Evolutionary conservation across 1,140 invertebrate species (phyloP).

Genomic region (Hyposmocoma kahamanoa): DNA sequence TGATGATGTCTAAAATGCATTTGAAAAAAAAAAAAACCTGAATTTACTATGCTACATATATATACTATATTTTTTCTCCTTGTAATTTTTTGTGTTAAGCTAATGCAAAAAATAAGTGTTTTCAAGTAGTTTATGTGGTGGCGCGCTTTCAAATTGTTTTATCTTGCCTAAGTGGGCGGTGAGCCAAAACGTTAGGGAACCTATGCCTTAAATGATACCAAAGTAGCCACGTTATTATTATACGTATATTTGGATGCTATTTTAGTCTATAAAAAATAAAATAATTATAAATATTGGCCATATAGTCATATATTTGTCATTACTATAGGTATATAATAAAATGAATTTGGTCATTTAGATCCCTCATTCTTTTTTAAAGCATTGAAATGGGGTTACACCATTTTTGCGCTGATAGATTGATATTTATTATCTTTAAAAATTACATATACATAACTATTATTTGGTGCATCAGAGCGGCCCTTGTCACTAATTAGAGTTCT

Average conservation of each 20-base stretch:
- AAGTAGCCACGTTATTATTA: background rate
- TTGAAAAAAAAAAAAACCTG: background rate
- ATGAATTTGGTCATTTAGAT: background rate
- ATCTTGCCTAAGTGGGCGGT: too few relatives aligned
- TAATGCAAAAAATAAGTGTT: too few relatives aligned
- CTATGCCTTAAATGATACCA: background rate
- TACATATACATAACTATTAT: too few relatives aligned
- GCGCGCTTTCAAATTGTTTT: background rate
- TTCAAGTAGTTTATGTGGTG: background rate
- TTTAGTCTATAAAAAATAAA: background rate
- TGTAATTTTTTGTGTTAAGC: too few relatives aligned
- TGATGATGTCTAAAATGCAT: background rate
- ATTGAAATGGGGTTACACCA: too few relatives aligned
- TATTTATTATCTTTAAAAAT: too few relatives aligned
- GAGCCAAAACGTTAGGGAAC: too few relatives aligned
- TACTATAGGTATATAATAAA: background rate
- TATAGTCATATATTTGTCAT: background rate
- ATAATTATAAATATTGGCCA: background rate
- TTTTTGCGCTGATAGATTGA: too few relatives aligned
- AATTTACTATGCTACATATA: background rate
- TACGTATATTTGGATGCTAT: background rate
- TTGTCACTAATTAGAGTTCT: too few relatives aligned
- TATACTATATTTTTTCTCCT: background rate
- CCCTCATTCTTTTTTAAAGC: background rate
- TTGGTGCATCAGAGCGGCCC: too few relatives aligned